Conservation (phyloP, 2,888 invertebrate genomes). For the Orchesellides sinensis region DNA sequence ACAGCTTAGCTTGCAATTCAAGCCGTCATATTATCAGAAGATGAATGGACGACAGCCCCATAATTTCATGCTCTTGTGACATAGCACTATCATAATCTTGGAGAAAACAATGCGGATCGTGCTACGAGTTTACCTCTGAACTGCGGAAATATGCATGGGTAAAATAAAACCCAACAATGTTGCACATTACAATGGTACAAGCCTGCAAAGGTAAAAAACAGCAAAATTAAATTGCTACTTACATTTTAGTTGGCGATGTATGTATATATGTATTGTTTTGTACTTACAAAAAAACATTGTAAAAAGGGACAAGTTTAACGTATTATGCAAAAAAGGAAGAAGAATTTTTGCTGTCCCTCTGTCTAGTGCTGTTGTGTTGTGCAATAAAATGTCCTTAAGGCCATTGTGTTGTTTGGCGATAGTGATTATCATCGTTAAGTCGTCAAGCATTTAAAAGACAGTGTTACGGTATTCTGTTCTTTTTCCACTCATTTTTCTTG, state of each 20-base stretch:
- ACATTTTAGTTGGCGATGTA: too few species aligned
- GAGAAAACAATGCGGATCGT: constrained; percentile 35
- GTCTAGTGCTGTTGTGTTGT: constrained; percentile 7
- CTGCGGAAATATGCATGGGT: too few species aligned
- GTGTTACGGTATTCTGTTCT: constrained; percentile 44
- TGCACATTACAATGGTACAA: too few species aligned
- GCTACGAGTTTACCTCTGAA: too few species aligned
- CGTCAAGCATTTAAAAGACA: constrained; percentile 30
- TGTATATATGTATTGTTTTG: too few species aligned
- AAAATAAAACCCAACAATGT: too few species aligned
- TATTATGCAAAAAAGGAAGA: too few species aligned
- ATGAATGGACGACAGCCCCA: constrained; percentile 25
- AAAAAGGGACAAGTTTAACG: too few species aligned
- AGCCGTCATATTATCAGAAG: constrained; percentile 4
- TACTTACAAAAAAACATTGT: too few species aligned
- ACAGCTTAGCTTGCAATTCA: too few species aligned
- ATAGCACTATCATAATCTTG: constrained; percentile 8
- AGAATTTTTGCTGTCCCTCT: constrained; percentile 2
- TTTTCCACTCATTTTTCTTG: constrained; percentile 23
- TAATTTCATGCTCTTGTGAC: constrained; percentile 44
- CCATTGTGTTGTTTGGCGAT: constrained; percentile 43
- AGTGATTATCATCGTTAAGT: constrained; percentile 13
- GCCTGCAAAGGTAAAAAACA: too few species aligned
- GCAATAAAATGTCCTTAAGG: constrained; percentile 44
- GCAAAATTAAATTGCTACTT: too few species aligned